Conservation (phyloP, 2,113 vertebrate genomes). For the Collichthys lucidus region DNA sequence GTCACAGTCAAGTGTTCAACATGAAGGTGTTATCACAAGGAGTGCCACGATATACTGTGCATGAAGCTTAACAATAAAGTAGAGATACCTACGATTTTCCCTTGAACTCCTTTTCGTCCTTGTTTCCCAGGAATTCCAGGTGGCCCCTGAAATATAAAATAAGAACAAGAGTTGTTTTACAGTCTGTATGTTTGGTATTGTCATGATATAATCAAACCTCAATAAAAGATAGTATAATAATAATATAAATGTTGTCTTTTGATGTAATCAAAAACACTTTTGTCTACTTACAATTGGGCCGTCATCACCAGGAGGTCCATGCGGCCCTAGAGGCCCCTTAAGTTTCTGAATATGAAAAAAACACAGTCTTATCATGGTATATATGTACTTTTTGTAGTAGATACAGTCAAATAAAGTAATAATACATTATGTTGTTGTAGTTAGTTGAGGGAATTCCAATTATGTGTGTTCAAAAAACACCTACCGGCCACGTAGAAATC, state of each 20-base stretch:
- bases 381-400: background rate
- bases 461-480: background rate
- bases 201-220: background rate
- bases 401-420: conserved; percentile 3
- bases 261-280: background rate
- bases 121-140: conserved; percentile 81
- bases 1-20: background rate
- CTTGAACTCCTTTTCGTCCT: conserved; percentile 79
- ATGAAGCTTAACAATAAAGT: conserved; percentile 7
- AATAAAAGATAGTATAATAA: no score
- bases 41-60: background rate
- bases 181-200: background rate
- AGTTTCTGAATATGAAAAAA: conserved; percentile 69
- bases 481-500: conserved; percentile 81
- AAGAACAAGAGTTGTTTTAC: background rate
- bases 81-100: conserved; percentile 76
- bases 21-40: background rate
- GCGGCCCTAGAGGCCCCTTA: conserved; percentile 74
- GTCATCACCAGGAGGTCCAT: conserved; percentile 76
- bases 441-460: background rate
- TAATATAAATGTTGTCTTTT: background rate
- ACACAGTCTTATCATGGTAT: background rate
- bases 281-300: conserved; percentile 78
- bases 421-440: background rate
- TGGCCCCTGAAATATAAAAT: conserved; percentile 72